Conservation (phyloP, 1,140 invertebrate genomes). For the Pogonomyrmex californicus region DNA sequence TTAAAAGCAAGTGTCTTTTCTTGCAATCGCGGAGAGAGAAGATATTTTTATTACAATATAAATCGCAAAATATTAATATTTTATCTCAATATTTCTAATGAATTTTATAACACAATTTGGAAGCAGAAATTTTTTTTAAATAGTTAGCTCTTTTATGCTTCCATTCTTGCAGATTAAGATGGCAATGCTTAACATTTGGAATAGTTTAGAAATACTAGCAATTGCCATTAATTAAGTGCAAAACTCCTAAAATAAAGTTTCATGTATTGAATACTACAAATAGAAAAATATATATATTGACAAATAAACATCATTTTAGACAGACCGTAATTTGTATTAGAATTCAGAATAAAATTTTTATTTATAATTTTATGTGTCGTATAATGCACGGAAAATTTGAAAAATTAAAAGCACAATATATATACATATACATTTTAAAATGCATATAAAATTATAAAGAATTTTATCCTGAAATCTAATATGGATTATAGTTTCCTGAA, state of each 20-base stretch:
- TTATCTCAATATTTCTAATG: neutral
- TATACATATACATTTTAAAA: neutral
- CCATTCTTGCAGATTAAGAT: neutral
- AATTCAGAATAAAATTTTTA: neutral
- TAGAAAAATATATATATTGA: constrained; percentile 27
- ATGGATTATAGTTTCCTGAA: constrained; percentile 1
- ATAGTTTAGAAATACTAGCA: constrained; percentile 3
- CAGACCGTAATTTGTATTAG: neutral
- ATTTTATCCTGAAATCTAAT: neutral
- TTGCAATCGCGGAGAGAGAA: constrained; percentile 5
- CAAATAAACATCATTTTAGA: neutral
- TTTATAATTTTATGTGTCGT: neutral
- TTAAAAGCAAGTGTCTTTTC: neutral
- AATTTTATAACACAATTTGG: constrained; percentile 36
- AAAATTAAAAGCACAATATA: neutral
- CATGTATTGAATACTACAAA: neutral
- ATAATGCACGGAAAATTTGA: neutral
- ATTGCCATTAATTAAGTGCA: neutral
- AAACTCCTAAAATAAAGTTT: constrained; percentile 12
- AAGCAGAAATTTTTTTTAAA: constrained; percentile 6
- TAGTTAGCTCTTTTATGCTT: neutral
- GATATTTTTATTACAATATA: constrained; percentile 22
- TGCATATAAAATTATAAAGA: neutral
- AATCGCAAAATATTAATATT: neutral
- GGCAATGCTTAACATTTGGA: constrained; percentile 1